phyloP scores from a whole-genome alignment of 2,888 invertebrate genomes.

The Plutella xylostella region DNA sequence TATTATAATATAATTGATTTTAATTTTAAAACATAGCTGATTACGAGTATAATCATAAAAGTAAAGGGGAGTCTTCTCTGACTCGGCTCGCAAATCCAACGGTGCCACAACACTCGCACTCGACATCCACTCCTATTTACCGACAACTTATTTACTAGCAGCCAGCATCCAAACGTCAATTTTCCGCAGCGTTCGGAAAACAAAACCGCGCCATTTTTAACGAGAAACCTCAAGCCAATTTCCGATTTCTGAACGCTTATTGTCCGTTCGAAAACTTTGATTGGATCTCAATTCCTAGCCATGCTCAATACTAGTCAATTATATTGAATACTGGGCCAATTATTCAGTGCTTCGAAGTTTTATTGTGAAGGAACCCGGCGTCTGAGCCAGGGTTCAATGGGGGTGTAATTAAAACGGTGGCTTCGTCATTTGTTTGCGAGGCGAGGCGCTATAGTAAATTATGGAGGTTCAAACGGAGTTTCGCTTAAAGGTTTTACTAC shows the following conservation, averaged over 20 bases:
- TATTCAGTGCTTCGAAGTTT: slow-evolving; percentile 55
- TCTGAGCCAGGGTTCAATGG: slow-evolving; percentile 54
- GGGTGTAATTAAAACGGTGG: slow-evolving; percentile 58
- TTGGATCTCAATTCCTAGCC: slow-evolving; percentile 4
- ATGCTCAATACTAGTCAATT: slow-evolving; percentile 48
- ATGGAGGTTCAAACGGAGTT: too few relatives aligned
- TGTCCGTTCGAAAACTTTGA: slow-evolving; percentile 6
- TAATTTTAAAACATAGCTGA: too few relatives aligned
- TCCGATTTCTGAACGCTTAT: neutral
- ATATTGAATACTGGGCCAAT: slow-evolving; percentile 51
- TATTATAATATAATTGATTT: too few relatives aligned
- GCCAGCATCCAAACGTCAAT: too few relatives aligned
- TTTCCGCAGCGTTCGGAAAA: neutral
- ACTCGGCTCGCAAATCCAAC: too few relatives aligned
- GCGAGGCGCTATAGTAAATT: too few relatives aligned
- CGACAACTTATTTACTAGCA: too few relatives aligned
- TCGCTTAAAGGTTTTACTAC: too few relatives aligned
- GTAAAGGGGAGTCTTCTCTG: too few relatives aligned
- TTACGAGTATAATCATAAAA: too few relatives aligned
- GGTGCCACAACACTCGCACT: too few relatives aligned
- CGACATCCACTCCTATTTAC: too few relatives aligned
- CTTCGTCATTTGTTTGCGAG: neutral
- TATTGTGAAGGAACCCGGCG: slow-evolving; percentile 47
- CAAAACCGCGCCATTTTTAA: slow-evolving; percentile 1
- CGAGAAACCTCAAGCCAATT: neutral